These are phyloP conservation scores for Tigriopus californicus DNA, from an alignment of 2,888 invertebrate species.

Conservation along the genomic window DNA sequence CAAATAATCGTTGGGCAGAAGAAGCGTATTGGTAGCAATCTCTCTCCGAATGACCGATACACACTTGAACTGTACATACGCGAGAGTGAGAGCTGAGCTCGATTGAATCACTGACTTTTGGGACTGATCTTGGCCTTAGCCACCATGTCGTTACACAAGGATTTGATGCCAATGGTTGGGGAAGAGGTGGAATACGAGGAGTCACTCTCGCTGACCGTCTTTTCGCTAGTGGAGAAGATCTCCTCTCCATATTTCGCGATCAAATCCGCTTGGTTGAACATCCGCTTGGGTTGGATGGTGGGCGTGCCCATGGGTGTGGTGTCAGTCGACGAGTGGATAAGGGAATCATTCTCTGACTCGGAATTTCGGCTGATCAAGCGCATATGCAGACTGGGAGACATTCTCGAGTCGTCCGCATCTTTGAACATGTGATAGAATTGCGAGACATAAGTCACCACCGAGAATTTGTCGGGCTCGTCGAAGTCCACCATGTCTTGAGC, in stretches of 20 bases:
- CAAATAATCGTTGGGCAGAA: too few species aligned
- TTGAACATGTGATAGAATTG: constrained; percentile 52
- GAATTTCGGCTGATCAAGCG: not conserved
- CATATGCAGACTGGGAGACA: not conserved
- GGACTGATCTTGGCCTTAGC: too few species aligned
- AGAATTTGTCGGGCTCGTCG: constrained; percentile 74
- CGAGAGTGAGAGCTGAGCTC: too few species aligned
- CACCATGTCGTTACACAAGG: too few species aligned
- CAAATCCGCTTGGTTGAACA: not conserved
- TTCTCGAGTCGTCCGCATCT: not conserved
- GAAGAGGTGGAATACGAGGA: too few species aligned
- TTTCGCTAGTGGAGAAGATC: not conserved
- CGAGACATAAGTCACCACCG: constrained; percentile 78
- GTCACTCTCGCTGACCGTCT: not conserved
- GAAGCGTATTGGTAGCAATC: too few species aligned
- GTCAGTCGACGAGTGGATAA: not conserved
- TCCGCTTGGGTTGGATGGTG: constrained; percentile 1
- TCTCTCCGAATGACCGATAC: too few species aligned
- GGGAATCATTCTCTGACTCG: constrained; percentile 9
- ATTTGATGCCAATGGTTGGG: too few species aligned
- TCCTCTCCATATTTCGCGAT: constrained; percentile 8
- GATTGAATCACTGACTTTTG: too few species aligned
- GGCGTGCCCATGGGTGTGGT: not conserved
- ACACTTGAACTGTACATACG: too few species aligned
- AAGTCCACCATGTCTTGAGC: constrained; percentile 85